Percentiles rank a stretch among this genome's conserved stretches.
Conservation (phyloP, 2,888 invertebrate genomes). For the Synanthedon andrenaeformis region DNA sequence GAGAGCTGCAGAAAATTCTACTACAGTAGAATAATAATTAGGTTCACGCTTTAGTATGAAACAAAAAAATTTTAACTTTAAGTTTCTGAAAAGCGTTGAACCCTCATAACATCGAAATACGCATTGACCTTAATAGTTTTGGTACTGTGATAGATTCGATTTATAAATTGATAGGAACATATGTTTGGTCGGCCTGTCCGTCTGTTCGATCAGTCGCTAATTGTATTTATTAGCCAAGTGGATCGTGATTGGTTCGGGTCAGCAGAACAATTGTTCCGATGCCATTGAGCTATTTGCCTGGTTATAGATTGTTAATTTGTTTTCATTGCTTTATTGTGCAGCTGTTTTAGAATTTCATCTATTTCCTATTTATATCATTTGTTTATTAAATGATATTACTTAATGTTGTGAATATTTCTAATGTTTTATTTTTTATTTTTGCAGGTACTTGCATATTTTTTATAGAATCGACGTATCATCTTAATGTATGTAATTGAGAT, state of each 20-base stretch:
- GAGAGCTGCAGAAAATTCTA: too few species aligned
- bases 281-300: constrained; percentile 35
- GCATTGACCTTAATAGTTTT: too few species aligned
- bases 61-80: too few species aligned
- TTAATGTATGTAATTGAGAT: too few species aligned
- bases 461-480: too few species aligned
- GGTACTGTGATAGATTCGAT: background rate
- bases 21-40: too few species aligned
- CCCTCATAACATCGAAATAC: too few species aligned
- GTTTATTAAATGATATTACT: constrained; percentile 2
- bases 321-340: constrained; percentile 5
- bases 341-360: background rate
- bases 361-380: background rate
- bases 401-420: constrained; percentile 1
- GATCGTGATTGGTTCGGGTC: constrained; percentile 57
- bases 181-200: constrained; percentile 15
- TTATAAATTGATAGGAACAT: background rate
- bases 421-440: too few species aligned
- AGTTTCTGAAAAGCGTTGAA: too few species aligned
- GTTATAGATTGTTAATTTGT: constrained; percentile 15
- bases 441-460: too few species aligned
- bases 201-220: constrained; percentile 45
- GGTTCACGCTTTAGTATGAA: too few species aligned
- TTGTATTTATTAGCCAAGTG: constrained; percentile 44
- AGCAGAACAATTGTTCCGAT: constrained; percentile 32